phyloP scores from a whole-genome alignment of 2,797 vertebrate species.

The Fratercula arctica region DNA sequence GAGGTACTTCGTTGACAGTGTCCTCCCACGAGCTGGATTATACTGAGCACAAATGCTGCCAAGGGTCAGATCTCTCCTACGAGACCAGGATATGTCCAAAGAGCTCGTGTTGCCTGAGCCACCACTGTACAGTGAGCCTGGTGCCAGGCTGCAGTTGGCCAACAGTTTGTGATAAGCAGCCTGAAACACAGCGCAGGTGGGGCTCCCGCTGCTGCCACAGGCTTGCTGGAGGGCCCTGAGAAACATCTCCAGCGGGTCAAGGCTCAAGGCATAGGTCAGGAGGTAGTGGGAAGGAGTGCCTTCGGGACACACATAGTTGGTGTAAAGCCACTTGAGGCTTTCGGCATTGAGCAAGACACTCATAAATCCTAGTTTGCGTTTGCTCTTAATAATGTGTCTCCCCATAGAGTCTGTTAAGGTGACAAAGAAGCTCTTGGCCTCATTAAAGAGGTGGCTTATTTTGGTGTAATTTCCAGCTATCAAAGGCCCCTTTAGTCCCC shows the following conservation, averaged over 20 bases:
- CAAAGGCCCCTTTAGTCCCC: slow-evolving; percentile 2
- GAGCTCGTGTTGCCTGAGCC: neutral
- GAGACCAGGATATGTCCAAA: neutral
- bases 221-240: slow-evolving; percentile 35
- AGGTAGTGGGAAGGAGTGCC: neutral
- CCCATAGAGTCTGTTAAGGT: slow-evolving; percentile 52
- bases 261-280: slow-evolving; percentile 47
- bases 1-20: neutral
- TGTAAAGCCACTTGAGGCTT: slow-evolving; percentile 69
- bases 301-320: neutral
- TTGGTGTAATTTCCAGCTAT: slow-evolving; percentile 28
- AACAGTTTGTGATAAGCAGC: slow-evolving; percentile 59
- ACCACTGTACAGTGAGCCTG: neutral
- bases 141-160: neutral
- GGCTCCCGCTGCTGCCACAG: neutral
- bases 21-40: neutral
- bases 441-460: slow-evolving; percentile 49
- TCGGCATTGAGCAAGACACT: slow-evolving; percentile 67
- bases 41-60: slow-evolving; percentile 30
- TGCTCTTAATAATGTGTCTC: slow-evolving; percentile 56
- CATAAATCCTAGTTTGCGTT: slow-evolving; percentile 66
- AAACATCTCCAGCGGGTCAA: slow-evolving; percentile 62
- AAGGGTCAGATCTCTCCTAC: slow-evolving; percentile 49
- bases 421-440: slow-evolving; percentile 56
- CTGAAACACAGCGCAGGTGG: slow-evolving; percentile 54